Evolutionary conservation across 2,888 invertebrate species (phyloP), one percentile per base, ranked within the genome.

Genomic region (Dicyrtomina minuta): DNA sequence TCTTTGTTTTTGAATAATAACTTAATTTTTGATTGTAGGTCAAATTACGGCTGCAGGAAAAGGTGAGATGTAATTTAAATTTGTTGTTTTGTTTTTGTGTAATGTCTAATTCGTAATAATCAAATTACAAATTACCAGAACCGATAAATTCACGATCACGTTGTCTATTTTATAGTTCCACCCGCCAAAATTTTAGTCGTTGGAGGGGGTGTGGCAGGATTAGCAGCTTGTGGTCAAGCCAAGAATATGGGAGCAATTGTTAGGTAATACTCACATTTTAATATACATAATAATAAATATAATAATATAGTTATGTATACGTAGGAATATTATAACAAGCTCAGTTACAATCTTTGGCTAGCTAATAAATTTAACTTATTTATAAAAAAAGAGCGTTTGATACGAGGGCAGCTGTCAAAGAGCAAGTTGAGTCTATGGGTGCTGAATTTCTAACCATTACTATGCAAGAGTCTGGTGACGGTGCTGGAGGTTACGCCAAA

Each of bases 21-120:
- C 20, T 43, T 56, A 46, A 44, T 64, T 59, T 65, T 59, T 59
- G 68, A 77, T 75, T n/a, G n/a, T 79, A 89, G 90, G 91, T 79
- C 93, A 93, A 84, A 93, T 93, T 82, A 93, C 93, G 13, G 93
- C 93, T 0, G 93, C 93, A 4, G 93, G 91, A 0, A 91, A 92
- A n/a, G n/a, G n/a, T n/a, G n/a, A n/a, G n/a, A n/a, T n/a, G n/a
- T n/a, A n/a, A n/a, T n/a, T n/a, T n/a, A n/a, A n/a, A n/a, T n/a
- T n/a, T n/a, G n/a, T n/a, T n/a, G n/a, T n/a, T n/a, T n/a, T n/a
- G n/a, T n/a, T n/a, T n/a, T n/a, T n/a, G n/a, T n/a, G n/a, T n/a
- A n/a, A n/a, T n/a, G n/a, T n/a, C n/a, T n/a, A n/a, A n/a, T n/a
- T n/a, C n/a, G n/a, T n/a, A n/a, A n/a, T n/a, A n/a, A n/a, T n/a